phyloP scores from a whole-genome alignment of 2,888 invertebrate genomes.

The Agonum fuliginosum region DNA sequence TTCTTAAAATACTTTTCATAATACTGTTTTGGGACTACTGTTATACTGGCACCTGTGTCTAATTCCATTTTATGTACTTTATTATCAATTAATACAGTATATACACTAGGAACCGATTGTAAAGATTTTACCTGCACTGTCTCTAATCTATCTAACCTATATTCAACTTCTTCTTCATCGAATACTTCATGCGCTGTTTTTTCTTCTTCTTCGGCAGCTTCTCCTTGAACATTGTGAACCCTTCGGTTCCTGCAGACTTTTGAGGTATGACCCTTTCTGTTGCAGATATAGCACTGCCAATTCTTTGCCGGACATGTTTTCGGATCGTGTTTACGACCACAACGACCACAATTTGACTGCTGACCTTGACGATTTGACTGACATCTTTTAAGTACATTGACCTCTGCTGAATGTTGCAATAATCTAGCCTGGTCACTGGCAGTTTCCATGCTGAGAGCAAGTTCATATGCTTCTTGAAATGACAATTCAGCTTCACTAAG shows the following conservation, averaged over 20 bases:
- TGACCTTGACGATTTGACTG: not conserved
- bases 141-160: not conserved
- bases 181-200: not conserved
- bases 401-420: not conserved
- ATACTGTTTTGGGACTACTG: too few relatives aligned
- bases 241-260: conserved; percentile 3
- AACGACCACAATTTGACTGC: conserved; percentile 6
- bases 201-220: conserved; percentile 12
- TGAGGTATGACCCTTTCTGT: conserved; percentile 28
- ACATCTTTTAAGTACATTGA: not conserved
- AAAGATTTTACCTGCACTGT: too few relatives aligned
- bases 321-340: conserved; percentile 24
- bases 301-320: conserved; percentile 34
- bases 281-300: conserved; percentile 41
- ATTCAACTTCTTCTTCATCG: not conserved
- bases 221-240: conserved; percentile 13
- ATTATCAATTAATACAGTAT: not conserved
- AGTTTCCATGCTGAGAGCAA: too few relatives aligned
- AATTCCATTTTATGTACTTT: too few relatives aligned
- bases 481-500: conserved; percentile 60
- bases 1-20: too few relatives aligned
- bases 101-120: not conserved
- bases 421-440: conserved; percentile 37
- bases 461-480: conserved; percentile 60
- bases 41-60: too few relatives aligned